Percentiles rank a stretch among this genome's conserved stretches.
These are phyloP conservation scores for Neopipo cinnamomea DNA, from an alignment of 2,113 vertebrate species.

Conservation along the genomic window DNA sequence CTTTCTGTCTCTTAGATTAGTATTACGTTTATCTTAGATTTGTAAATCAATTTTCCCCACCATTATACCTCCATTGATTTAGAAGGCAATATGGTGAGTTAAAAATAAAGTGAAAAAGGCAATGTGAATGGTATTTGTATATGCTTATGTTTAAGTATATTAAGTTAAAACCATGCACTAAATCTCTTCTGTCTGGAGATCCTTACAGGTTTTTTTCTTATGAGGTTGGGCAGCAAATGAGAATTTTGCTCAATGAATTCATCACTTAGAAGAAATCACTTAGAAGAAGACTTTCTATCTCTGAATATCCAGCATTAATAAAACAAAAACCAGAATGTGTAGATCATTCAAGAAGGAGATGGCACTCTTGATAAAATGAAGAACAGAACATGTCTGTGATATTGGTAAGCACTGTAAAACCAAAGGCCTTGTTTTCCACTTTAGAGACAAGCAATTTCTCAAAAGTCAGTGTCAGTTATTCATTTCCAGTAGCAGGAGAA, in stretches of 20 bases:
- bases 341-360: neutral
- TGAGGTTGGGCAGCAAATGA: neutral
- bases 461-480: neutral
- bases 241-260: neutral
- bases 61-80: neutral
- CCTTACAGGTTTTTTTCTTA: neutral
- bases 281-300: neutral
- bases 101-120: neutral
- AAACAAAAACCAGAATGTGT: neutral
- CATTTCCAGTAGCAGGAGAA: neutral
- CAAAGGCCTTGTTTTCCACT: neutral
- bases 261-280: neutral
- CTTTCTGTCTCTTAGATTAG: neutral
- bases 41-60: neutral
- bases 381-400: neutral
- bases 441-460: neutral
- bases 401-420: neutral
- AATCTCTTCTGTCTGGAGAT: neutral
- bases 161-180: neutral
- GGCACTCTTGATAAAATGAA: neutral
- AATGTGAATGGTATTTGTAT: neutral
- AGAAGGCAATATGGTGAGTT: neutral
- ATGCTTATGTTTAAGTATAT: neutral
- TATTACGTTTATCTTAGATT: neutral
- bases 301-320: neutral